Base-by-base conservation (phyloP, 2,113 vertebrate genomes). In the Chaetura pelagica region DNA sequence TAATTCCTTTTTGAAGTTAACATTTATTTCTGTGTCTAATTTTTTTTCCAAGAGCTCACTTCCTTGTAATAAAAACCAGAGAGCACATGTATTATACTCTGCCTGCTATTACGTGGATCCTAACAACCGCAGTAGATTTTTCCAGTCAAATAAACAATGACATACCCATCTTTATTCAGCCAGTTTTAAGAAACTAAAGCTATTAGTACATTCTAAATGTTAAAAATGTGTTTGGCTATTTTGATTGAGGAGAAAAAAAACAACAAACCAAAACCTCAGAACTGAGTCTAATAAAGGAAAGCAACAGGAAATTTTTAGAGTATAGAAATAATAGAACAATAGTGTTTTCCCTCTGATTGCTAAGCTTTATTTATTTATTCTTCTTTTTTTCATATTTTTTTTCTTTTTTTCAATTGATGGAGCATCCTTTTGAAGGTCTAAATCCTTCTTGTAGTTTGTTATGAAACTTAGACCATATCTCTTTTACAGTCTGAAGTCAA, bases 401-500 rank as follows among this genome's bases (percentile, higher is more conserved):
- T 90, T 81, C 40, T 17, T 76, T 91, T 84, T 92, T 96, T 21
- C 52, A 55, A 44, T 55, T 75, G 51, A 68, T 73, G 9, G 12
- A 58, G 19, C 29, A 77, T 54, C 29, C 21, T 79, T 76, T 42
- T 76, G 48, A 63, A 83, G 13, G 17, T 83, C 26, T 76, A 34
- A 90, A 79, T 46, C 9, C 5, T 71, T 81, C 29, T 26, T 73
- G 22, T 76, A 82, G 23, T 42, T 95, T 89, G 29, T 3, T 77
- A 49, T 73, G 59, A 85, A 85, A 66, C 10, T 62, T 80, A 67
- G 48, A 84, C 21, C 30, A 52, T 10, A 40, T 97, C 78, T 95
- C 42, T 96, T 95, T 94, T 91, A 17, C 97, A 99, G 99, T 97
- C 96, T 89, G 98, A 99, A 96, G 91, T 99, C 71, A 99, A 98